phyloP scores from a whole-genome alignment of 64 coral and sea anemone genomes.

The Montipora foliosa region DNA sequence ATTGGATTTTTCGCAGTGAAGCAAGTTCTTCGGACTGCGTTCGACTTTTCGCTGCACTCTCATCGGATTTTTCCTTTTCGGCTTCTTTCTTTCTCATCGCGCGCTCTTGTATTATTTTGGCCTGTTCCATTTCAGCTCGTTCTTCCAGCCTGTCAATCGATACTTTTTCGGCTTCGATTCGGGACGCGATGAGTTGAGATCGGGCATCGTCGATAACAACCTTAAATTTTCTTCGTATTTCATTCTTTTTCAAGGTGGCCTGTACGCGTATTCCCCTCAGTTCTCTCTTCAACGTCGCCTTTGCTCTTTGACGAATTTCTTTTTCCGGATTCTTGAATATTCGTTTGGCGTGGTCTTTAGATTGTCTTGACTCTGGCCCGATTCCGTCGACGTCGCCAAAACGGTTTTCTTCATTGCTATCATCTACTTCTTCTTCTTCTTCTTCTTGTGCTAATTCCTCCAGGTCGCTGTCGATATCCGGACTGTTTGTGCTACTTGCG shows the following conservation, averaged over 20 bases:
- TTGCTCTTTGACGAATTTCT: conserved; percentile 63
- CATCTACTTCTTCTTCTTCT: conserved; percentile 24
- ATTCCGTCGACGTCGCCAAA: neutral
- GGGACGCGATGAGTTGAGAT: conserved; percentile 68
- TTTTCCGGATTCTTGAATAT: conserved; percentile 51
- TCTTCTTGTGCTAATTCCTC: conserved; percentile 42
- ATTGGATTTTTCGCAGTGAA: conserved; percentile 77
- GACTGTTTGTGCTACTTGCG: conserved; percentile 35
- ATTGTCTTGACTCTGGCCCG: neutral
- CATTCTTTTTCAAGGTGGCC: conserved; percentile 59
- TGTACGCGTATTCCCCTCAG: conserved; percentile 43
- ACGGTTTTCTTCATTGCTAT: neutral
- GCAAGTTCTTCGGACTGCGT: conserved; percentile 63
- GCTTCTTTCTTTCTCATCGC: conserved; percentile 51
- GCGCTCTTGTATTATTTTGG: conserved; percentile 64
- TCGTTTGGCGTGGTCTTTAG: neutral
- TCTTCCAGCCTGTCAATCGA: conserved; percentile 77
- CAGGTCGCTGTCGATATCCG: conserved; percentile 54
- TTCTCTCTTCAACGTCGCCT: conserved; percentile 44
- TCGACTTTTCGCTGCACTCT: conserved; percentile 19
- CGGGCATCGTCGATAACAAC: conserved; percentile 70
- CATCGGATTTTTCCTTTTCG: conserved; percentile 13
- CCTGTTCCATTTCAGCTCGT: conserved; percentile 59
- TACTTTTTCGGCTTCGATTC: conserved; percentile 83
- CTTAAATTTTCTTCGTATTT: conserved; percentile 70